Percentiles rank a stretch among this genome's conserved stretches.
phyloP scores from a whole-genome alignment of 2,888 invertebrate species.

The Cheilosia urbana region DNA sequence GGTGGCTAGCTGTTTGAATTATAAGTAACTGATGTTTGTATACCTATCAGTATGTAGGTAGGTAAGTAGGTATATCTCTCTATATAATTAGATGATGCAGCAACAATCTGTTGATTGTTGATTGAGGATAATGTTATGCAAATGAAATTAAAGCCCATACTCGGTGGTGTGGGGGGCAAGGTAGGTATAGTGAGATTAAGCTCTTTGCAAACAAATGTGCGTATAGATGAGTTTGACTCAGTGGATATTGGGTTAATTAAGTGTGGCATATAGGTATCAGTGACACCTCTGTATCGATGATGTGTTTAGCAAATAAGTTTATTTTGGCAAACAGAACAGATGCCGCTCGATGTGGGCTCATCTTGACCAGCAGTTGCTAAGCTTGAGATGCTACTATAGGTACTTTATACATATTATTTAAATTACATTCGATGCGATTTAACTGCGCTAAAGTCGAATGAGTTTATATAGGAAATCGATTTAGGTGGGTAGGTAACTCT shows the following conservation, averaged over 20 bases:
- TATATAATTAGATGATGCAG: conserved; percentile 72
- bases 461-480: no score
- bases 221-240: conserved; percentile 36
- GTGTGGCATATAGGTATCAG: conserved; percentile 46
- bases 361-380: not conserved
- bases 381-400: not conserved
- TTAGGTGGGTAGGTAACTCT: no score
- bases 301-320: conserved; percentile 31
- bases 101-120: conserved; percentile 75
- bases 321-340: conserved; percentile 20
- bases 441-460: not conserved
- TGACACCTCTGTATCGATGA: conserved; percentile 11
- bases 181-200: conserved; percentile 44
- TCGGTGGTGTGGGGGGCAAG: conserved; percentile 16
- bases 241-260: conserved; percentile 56
- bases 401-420: not conserved
- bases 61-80: not conserved
- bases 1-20: conserved; percentile 69
- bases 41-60: conserved; percentile 13
- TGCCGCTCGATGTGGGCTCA: not conserved
- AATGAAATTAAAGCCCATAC: conserved; percentile 76
- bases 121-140: conserved; percentile 74
- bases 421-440: not conserved
- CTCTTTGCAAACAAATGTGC: conserved; percentile 46
- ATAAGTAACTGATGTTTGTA: conserved; percentile 54